Evolutionary conservation across 2,797 vertebrate genomes (phyloP), one percentile per base, ranked within the genome.

Genomic region (Acrossocheilus fasciatus): DNA sequence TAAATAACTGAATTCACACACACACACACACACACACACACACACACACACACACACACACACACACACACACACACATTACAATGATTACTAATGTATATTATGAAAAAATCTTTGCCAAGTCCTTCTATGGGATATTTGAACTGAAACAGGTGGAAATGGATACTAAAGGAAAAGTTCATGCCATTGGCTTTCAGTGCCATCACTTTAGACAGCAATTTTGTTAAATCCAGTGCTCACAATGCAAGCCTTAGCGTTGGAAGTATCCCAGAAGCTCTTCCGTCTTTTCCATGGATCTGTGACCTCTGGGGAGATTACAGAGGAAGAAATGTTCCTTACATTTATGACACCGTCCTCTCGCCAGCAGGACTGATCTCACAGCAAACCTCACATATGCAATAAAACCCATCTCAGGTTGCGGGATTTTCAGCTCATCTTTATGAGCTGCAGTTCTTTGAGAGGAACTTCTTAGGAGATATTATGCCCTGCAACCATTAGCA

Each of bases 251-350:
- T 69, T 68, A 12, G 15, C 17, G 18, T 45, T 88, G 90, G 87
- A 88, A n/a, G 6, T 68, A 17, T 81, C 74, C 86, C 77, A 88
- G 59, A 75, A 86, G 82, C 70, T 45, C 77, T 73, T 89, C 81
- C 81, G 85, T 77, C 85, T 89, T 90, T 91, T 91, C 88, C 84
- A 85, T 88, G 54, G 82, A 88, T 88, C 39, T 86, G 52, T 73
- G 72, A 79, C 62, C 87, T 86, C 88, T 79, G 43, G 83, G 84
- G 89, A 89, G 62, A 83, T 75, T 76, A 82, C 50, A 73, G 66
- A 87, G 86, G 64, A 88, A 89, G 80, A 90, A 90, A 88, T 86
- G 82, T 89, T 90, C 81, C 89, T 87, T 70, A 77, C 64, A 69
- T 90, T 91, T 90, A 88, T 89, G 86, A 84, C 18, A 34, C 43